Evolutionary conservation across 2,113 vertebrate species (phyloP), one percentile per base, ranked within the genome.

Genomic region (Pitta sordida): DNA sequence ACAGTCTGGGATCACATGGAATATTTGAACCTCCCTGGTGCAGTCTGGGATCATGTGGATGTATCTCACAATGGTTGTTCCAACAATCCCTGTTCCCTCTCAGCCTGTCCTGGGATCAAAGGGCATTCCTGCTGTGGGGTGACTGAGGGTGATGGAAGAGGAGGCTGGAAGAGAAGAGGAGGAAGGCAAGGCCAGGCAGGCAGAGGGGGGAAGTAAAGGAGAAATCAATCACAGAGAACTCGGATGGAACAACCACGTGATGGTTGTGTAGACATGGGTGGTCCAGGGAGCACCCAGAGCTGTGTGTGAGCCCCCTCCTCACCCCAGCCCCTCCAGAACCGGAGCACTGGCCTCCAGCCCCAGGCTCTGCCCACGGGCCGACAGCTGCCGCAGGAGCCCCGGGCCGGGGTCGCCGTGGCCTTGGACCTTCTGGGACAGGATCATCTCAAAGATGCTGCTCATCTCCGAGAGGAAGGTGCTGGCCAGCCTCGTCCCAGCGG

Each of bases 371-470:
- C 98, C 97, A 2, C 96, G 98, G 7, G 98, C 98, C 0, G 99
- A 99, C 15, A 99, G 98, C 37, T 98, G 98, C 95, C 98, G 98
- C 85, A 99, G 98, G 32, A 98, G 98, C n/a, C 98, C 98, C 0
- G 98, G 96, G 5, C 98, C 96, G 0, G 97, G 96, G 46, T 97
- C 96, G 0, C 96, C 83, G 81, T 99, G 98, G 60, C 92, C 90
- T 17, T 98, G 98, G 48, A 96, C 96, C 22, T 98, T 98, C 97
- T 98, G 98, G 4, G 98, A 98, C 97, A 99, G 96, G 88, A 99
- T 97, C 98, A 99, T 98, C 95, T 99, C 98, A 11, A 99, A 98
- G 83, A 99, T 98, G 1, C 98, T 98, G 97, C 98, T 99, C 98
- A 99, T 99, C 97, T 99, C 99, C 0, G 98, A 99, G 41, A 99